Evolutionary conservation across 2,888 invertebrate genomes (phyloP).

Genomic region (Myopa tessellatipennis): DNA sequence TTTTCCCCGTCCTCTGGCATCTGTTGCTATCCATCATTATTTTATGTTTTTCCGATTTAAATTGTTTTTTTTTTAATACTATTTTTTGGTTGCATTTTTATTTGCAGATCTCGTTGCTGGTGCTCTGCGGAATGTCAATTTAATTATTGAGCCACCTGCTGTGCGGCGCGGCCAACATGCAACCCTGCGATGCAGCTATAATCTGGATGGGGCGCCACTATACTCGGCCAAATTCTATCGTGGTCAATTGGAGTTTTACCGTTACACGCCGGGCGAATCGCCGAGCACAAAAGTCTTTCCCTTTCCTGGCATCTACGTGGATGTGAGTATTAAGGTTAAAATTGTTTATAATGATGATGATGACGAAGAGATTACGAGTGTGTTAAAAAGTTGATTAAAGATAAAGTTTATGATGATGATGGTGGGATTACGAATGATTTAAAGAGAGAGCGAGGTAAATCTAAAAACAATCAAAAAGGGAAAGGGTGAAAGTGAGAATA

Average conservation of each 20-base stretch:
- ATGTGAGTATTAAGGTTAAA: slow-evolving; percentile 74
- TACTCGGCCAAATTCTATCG: slow-evolving; percentile 91
- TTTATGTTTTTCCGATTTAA: too few relatives aligned
- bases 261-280: slow-evolving; percentile 81
- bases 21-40: too few relatives aligned
- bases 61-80: too few relatives aligned
- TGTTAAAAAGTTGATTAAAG: not conserved
- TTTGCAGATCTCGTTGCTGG: slow-evolving; percentile 71
- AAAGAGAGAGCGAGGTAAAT: not conserved
- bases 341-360: not conserved
- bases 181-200: slow-evolving; percentile 79
- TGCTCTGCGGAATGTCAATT: slow-evolving; percentile 77
- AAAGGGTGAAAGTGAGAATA: slow-evolving; percentile 43
- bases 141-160: slow-evolving; percentile 77
- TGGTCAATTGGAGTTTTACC: slow-evolving; percentile 85
- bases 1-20: too few relatives aligned
- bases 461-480: slow-evolving; percentile 35
- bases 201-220: slow-evolving; percentile 80
- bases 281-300: slow-evolving; percentile 81
- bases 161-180: slow-evolving; percentile 78
- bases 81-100: not conserved
- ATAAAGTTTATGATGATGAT: too few relatives aligned
- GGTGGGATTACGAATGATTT: too few relatives aligned
- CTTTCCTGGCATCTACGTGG: slow-evolving; percentile 80
- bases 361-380: too few relatives aligned